Conservation (phyloP, 2,888 invertebrate genomes). For the Anorthoa munda region DNA sequence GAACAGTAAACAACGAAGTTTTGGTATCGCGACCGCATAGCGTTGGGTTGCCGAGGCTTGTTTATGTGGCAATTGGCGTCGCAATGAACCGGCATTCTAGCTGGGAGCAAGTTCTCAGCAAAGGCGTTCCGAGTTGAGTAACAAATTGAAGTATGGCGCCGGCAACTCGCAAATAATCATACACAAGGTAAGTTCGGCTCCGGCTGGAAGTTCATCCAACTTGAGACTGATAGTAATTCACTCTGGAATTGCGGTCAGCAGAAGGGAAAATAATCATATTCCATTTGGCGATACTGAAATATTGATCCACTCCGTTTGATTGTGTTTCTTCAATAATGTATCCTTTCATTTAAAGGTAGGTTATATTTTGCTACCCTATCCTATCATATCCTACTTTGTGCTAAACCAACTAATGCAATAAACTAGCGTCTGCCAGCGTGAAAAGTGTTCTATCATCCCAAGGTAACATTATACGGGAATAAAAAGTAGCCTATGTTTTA, state of each 20-base stretch:
- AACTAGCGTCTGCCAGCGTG: no score
- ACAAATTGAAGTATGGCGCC: slow-evolving; percentile 84
- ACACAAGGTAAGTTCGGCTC: slow-evolving; percentile 81
- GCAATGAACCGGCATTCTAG: slow-evolving; percentile 82
- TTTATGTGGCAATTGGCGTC: slow-evolving; percentile 88
- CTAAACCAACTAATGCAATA: no score
- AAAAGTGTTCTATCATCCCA: no score
- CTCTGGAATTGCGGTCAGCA: slow-evolving; percentile 80
- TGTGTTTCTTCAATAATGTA: slow-evolving; percentile 33
- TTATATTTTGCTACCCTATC: no score
- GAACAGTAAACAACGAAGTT: slow-evolving; percentile 84
- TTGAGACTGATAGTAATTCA: slow-evolving; percentile 81
- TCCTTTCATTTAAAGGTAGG: neutral
- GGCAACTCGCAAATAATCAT: slow-evolving; percentile 87
- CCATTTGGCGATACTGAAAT: slow-evolving; percentile 39
- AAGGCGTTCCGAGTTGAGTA: slow-evolving; percentile 82
- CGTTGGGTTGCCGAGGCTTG: slow-evolving; percentile 80
- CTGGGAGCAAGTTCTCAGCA: slow-evolving; percentile 81
- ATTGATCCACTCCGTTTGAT: slow-evolving; percentile 40
- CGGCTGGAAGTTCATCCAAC: slow-evolving; percentile 77
- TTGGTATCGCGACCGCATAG: slow-evolving; percentile 79
- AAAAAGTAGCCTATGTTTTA: no score
- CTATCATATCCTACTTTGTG: no score
- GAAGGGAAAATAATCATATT: slow-evolving; percentile 67
- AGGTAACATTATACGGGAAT: no score